Conservation (phyloP, 2,113 vertebrate species). For the Chroicocephalus ridibundus region DNA sequence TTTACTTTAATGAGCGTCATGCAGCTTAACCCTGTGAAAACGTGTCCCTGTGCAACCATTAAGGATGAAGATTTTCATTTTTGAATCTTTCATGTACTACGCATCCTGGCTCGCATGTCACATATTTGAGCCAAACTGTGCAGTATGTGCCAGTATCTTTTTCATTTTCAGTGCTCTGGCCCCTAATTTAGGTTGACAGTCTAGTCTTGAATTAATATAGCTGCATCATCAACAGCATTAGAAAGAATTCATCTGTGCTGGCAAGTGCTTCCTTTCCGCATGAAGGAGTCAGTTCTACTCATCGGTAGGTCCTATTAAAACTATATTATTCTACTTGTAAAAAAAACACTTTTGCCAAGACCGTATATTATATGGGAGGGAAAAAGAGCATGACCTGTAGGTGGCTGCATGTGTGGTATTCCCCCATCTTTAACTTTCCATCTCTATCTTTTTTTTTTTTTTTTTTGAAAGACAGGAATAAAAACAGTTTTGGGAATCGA, state of each 20-base stretch:
- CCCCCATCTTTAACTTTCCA: not conserved
- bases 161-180: not conserved
- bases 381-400: not conserved
- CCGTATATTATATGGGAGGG: not conserved
- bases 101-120: not conserved
- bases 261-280: not conserved
- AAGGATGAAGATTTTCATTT: not conserved
- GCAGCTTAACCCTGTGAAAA: not conserved
- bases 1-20: not conserved
- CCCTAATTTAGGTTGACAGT: not conserved
- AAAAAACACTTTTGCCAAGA: not conserved
- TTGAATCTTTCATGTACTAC: not conserved
- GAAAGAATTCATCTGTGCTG: not conserved
- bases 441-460: not conserved
- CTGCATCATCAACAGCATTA: not conserved
- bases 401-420: not conserved
- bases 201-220: conserved; percentile 1
- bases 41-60: rapidly evolving
- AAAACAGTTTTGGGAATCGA: not conserved
- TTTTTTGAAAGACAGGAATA: not conserved
- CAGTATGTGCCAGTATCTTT: not conserved
- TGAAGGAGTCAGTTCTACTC: not conserved
- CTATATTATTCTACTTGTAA: not conserved
- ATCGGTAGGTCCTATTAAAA: not conserved
- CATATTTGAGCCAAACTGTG: not conserved